Conservation (phyloP, 2,888 invertebrate species). For the Palloptera scutellata region DNA sequence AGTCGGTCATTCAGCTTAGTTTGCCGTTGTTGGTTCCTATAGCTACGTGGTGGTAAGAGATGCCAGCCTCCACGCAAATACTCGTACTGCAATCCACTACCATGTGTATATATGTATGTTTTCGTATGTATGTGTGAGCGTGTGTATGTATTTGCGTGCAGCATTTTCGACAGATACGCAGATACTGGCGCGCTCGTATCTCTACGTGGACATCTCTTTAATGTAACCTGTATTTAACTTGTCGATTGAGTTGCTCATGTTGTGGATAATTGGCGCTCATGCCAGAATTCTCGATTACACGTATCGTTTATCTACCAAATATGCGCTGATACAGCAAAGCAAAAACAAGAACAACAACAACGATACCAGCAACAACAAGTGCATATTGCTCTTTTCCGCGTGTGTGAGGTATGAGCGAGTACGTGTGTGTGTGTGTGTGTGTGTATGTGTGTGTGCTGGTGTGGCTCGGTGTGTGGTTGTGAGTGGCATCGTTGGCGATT, state of each 20-base stretch:
- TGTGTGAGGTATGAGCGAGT: too few species aligned
- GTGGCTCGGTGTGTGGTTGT: background rate
- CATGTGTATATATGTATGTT: background rate
- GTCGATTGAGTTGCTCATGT: conserved; percentile 44
- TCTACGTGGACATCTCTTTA: conserved; percentile 18
- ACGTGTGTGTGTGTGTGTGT: too few species aligned
- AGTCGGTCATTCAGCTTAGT: background rate
- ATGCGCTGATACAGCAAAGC: background rate
- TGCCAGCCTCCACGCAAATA: too few species aligned
- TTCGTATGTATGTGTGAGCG: conserved; percentile 2
- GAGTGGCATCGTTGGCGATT: conserved; percentile 1
- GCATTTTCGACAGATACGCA: too few species aligned
- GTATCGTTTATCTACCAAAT: conserved; percentile 14
- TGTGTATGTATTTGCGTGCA: background rate
- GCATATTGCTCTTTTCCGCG: background rate
- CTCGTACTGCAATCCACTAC: too few species aligned
- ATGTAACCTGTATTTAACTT: conserved; percentile 42
- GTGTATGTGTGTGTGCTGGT: too few species aligned
- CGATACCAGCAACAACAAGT: conserved; percentile 9
- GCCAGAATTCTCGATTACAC: conserved; percentile 31
- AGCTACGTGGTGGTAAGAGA: too few species aligned
- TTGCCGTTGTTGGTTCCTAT: too few species aligned
- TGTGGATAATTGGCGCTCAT: conserved; percentile 42
- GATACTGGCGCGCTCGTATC: too few species aligned
- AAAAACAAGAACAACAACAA: background rate